These are phyloP conservation scores for Oncorhynchus clarkii DNA, from an alignment of 2,113 vertebrate genomes.

Conservation along the genomic window DNA sequence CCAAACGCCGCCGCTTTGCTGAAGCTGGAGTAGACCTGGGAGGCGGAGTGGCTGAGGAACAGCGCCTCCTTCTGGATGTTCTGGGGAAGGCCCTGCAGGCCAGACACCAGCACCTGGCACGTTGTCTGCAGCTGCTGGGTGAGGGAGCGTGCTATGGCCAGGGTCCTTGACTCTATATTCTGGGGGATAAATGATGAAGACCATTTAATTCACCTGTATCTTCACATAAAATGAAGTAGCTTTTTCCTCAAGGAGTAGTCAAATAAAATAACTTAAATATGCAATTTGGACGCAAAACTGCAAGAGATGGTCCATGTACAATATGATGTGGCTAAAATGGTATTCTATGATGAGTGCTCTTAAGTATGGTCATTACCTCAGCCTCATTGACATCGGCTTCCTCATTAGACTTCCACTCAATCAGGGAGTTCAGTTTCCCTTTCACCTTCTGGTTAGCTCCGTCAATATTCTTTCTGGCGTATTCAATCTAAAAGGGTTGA, in stretches of 20 bases:
- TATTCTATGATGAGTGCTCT: not conserved
- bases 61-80: constrained; percentile 78
- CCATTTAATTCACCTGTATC: not conserved
- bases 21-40: constrained; percentile 75
- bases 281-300: not conserved
- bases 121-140: constrained; percentile 78
- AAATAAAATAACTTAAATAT: not conserved
- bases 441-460: constrained; percentile 82
- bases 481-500: constrained; percentile 77
- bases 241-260: not conserved
- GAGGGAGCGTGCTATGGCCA: constrained; percentile 77
- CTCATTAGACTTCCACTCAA: constrained; percentile 71
- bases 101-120: constrained; percentile 69
- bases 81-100: constrained; percentile 76
- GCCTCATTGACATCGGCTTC: constrained; percentile 47
- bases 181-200: constrained; percentile 46
- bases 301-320: no score
- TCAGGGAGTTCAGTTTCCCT: constrained; percentile 76
- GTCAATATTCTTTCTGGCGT: constrained; percentile 81
- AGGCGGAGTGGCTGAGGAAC: constrained; percentile 68
- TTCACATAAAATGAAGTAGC: not conserved
- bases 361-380: constrained; percentile 74
- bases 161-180: constrained; percentile 85
- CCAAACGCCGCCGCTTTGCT: constrained; percentile 63
- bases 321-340: no score